A percentile compares a stretch with the other conserved stretches of the same genome.
phyloP scores from a whole-genome alignment of 2,888 invertebrate species.

The Julus scanicus region DNA sequence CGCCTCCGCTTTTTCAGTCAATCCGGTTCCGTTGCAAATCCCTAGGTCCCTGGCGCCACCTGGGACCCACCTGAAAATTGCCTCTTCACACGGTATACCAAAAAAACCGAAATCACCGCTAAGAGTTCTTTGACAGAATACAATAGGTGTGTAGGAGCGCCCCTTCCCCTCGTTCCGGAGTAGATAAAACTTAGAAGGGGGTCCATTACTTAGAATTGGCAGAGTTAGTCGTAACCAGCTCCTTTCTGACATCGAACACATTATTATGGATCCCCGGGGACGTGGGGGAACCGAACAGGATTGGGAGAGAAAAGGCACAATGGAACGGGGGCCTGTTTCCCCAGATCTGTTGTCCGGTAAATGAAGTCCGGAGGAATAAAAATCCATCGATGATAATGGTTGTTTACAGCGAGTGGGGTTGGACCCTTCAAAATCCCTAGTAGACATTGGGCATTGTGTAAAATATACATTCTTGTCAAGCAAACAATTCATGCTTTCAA shows the following conservation, averaged over 20 bases:
- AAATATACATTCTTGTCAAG: too few relatives aligned
- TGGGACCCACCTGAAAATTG: constrained; percentile 4
- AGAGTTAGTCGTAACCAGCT: background rate
- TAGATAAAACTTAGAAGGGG: background rate
- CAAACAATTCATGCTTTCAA: too few relatives aligned
- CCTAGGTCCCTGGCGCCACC: background rate
- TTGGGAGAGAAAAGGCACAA: background rate
- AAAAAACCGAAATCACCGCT: background rate
- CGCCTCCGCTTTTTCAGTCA: background rate
- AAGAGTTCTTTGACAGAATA: too few relatives aligned
- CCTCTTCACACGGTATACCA: background rate
- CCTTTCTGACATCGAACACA: constrained; percentile 9
- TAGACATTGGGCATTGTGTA: too few relatives aligned
- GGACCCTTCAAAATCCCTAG: background rate
- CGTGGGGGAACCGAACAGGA: background rate
- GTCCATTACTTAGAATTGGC: background rate
- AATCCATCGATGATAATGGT: background rate
- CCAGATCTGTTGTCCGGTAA: background rate
- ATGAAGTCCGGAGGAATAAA: background rate
- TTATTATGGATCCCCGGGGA: background rate
- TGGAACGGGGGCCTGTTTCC: background rate
- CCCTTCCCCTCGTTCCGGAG: background rate
- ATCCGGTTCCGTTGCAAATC: background rate
- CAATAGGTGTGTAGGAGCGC: background rate
- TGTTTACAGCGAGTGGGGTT: background rate